A percentile compares a stretch with the other conserved stretches of the same genome.
Evolutionary conservation across 2,888 invertebrate genomes (phyloP).

Genomic region (Bugulina stolonifera): DNA sequence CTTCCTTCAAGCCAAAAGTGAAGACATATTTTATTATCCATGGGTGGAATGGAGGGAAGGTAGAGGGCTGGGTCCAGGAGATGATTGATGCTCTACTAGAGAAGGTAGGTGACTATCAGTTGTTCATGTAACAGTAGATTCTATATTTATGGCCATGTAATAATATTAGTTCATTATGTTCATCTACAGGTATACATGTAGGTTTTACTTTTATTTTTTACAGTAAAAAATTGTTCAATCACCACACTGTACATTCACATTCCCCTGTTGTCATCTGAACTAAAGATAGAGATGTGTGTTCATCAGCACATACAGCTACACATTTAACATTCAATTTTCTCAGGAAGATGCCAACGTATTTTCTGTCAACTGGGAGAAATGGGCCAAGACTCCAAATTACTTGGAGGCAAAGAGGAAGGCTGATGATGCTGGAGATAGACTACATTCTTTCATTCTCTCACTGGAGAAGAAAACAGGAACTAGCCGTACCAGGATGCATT

Average conservation of each 20-base stretch:
- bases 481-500: background rate
- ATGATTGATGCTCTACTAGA: conserved; percentile 7
- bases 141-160: too few relatives aligned
- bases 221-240: too few relatives aligned
- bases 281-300: too few relatives aligned
- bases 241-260: too few relatives aligned
- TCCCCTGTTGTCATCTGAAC: too few relatives aligned
- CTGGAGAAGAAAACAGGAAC: background rate
- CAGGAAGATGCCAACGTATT: conserved; percentile 18
- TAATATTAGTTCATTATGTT: background rate
- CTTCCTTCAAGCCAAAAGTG: conserved; percentile 1
- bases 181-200: too few relatives aligned
- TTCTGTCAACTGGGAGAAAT: conserved; percentile 6
- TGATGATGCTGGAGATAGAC: background rate
- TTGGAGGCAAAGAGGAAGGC: background rate
- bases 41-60: conserved; percentile 17
- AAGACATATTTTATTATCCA: conserved; percentile 22
- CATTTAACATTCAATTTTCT: background rate
- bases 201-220: too few relatives aligned
- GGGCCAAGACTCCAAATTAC: conserved; percentile 9
- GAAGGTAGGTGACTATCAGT: too few relatives aligned
- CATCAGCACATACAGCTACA: too few relatives aligned
- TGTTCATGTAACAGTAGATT: too few relatives aligned
- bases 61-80: background rate
- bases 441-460: background rate